Evolutionary conservation across 2,113 vertebrate genomes (phyloP), one percentile per base, ranked within the genome.

Genomic region (Neotoma lepida): DNA sequence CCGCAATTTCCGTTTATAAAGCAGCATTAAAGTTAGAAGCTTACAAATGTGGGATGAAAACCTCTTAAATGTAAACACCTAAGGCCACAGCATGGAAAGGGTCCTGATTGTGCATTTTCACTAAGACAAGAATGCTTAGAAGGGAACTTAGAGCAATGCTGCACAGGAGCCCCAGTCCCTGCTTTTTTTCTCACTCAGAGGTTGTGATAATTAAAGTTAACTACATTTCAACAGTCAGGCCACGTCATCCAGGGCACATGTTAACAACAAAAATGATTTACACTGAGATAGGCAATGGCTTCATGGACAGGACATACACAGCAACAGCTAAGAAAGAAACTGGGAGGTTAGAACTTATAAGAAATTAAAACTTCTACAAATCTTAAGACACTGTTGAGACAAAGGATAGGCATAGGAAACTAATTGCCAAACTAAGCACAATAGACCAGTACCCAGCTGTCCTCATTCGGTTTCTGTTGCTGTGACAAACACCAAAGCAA

Each of bases 1-100:
- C 95, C 97, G 97, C 90, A 97, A 98, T 97, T 98, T 97, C 89
- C 95, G 17, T 94, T 97, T 95, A 88, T 33, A 96, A 94, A 97
- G 96, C 86, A 77, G 88, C 26, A 76, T 28, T 91, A 89, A 92
- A 93, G 96, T 87, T 54, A 14, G 51, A 88, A 80, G 28, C 35
- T 33, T 44, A 8, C 8, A 93, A 15, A 26, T 15, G 24, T 66
- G 56, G 15, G 88, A 73, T 64, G 30, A 49, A 95, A 97, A 97
- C 95, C 63, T 96, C 94, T 94, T 88, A 94, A 71, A 24, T 74
- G 33, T 70, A 95, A 92, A 77, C 41, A 46, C 44, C 14, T 33
- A 74, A 93, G 39, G 14, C 35, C 39, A 88, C 4, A 56, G 51
- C 64, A 95, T 49, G n/a, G 58, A 93, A 95, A 77, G 4, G 26